Conservation (phyloP, 2,113 vertebrate genomes). For the Paraplagusia blochii region DNA sequence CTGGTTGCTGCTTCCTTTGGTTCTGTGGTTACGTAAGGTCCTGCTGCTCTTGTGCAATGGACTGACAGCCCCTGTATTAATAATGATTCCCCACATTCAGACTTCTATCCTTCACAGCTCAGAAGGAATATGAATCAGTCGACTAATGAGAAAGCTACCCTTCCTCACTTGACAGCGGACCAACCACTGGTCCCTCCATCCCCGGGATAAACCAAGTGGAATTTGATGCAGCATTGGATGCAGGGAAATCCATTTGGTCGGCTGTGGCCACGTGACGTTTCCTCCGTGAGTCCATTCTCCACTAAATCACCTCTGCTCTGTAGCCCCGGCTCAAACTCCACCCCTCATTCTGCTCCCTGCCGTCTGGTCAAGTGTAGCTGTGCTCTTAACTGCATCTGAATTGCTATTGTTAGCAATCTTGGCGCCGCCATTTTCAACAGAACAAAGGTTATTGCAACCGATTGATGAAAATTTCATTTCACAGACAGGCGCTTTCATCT, state of each 20-base stretch:
- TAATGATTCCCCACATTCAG: constrained; percentile 66
- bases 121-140: constrained; percentile 70
- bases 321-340: constrained; percentile 36
- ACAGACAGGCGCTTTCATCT: constrained; percentile 73
- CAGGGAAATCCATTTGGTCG: constrained; percentile 68
- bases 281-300: constrained; percentile 66
- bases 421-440: constrained; percentile 70
- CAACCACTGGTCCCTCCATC: constrained; percentile 37
- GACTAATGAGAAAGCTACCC: constrained; percentile 63
- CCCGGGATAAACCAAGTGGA: constrained; percentile 55
- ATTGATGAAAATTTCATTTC: constrained; percentile 79
- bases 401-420: constrained; percentile 76
- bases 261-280: constrained; percentile 64
- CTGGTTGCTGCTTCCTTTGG: constrained; percentile 31
- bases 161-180: constrained; percentile 51
- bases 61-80: constrained; percentile 69
- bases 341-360: neutral
- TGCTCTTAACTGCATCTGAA: constrained; percentile 57
- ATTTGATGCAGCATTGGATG: constrained; percentile 53
- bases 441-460: constrained; percentile 77
- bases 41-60: constrained; percentile 50
- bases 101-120: constrained; percentile 58
- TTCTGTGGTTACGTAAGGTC: constrained; percentile 56
- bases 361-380: constrained; percentile 34
- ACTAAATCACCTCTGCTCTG: constrained; percentile 66